phyloP scores from a whole-genome alignment of 2,888 invertebrate genomes.

The Hydroisotoma schaefferi region DNA sequence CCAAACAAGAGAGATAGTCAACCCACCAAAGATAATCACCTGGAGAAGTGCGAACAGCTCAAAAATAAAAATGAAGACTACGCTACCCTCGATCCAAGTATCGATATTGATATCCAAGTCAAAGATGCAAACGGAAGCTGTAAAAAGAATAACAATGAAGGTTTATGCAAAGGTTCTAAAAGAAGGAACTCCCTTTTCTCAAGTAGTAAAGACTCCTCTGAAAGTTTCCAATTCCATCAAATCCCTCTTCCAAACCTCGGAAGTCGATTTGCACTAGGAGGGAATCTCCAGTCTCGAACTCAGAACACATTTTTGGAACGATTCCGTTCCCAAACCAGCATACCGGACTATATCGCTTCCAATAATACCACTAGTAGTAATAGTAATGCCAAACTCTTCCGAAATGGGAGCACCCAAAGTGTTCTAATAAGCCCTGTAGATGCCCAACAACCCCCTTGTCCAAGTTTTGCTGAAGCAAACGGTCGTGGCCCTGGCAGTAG shows the following conservation, averaged over 20 bases:
- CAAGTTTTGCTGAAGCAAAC: constrained; percentile 27
- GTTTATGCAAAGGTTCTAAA: neutral
- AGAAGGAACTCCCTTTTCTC: neutral
- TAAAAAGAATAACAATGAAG: neutral
- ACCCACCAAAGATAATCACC: too few relatives aligned
- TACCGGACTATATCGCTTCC: constrained; percentile 12
- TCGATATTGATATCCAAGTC: neutral
- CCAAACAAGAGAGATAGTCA: neutral
- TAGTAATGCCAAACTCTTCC: constrained; percentile 22
- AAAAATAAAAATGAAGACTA: neutral
- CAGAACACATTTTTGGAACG: constrained; percentile 36
- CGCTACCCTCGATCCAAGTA: neutral
- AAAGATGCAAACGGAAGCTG: constrained; percentile 2
- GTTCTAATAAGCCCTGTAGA: constrained; percentile 42
- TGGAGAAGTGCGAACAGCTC: constrained; percentile 2
- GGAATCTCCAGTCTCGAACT: constrained; percentile 12
- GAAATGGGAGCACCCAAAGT: constrained; percentile 39
- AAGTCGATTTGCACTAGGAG: neutral
- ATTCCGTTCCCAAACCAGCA: constrained; percentile 42
- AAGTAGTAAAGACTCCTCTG: neutral
- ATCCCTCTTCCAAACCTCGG: constrained; percentile 12
- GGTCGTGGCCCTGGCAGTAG: neutral
- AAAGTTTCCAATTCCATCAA: constrained; percentile 32
- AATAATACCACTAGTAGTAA: constrained; percentile 10
- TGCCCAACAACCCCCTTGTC: constrained; percentile 24